These are phyloP conservation scores for Hemitrygon akajei DNA, from an alignment of 2,797 vertebrate genomes.

Conservation along the genomic window DNA sequence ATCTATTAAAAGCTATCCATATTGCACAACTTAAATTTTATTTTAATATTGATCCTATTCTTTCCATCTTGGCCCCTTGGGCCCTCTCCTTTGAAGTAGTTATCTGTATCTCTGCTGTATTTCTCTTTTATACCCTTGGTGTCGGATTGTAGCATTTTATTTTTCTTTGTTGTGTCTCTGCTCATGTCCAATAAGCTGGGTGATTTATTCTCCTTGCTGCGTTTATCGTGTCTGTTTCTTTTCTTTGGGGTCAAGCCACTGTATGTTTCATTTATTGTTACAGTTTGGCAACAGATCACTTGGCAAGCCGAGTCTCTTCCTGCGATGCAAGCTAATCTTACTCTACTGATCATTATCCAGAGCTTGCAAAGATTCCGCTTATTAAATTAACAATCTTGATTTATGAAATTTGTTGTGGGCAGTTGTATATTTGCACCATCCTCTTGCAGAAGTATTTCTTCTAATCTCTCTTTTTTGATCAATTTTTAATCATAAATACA, in stretches of 20 bases:
- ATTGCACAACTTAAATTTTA: slow-evolving; percentile 22
- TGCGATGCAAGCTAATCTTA: background rate
- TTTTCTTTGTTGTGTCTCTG: slow-evolving; percentile 11
- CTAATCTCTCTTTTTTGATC: background rate
- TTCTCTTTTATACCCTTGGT: background rate
- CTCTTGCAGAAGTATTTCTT: background rate
- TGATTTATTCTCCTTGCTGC: slow-evolving; percentile 5
- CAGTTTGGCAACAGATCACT: background rate
- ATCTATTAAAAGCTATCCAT: slow-evolving; percentile 12
- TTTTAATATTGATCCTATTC: slow-evolving; percentile 25
- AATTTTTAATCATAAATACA: background rate
- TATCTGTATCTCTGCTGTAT: background rate
- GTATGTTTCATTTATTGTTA: background rate
- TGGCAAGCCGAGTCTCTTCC: background rate
- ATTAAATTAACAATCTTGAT: background rate
- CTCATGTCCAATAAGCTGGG: background rate
- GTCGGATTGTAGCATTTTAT: slow-evolving; percentile 23
- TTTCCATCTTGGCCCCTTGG: background rate
- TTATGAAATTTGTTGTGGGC: background rate
- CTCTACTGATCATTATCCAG: slow-evolving; percentile 4
- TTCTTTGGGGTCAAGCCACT: slow-evolving; percentile 14
- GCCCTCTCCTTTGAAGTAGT: background rate
- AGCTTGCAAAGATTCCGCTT: background rate
- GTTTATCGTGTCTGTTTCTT: slow-evolving; percentile 14
- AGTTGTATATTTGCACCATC: background rate